These are phyloP conservation scores for Acrobasis repandana DNA, from an alignment of 2,888 invertebrate species.

Conservation along the genomic window DNA sequence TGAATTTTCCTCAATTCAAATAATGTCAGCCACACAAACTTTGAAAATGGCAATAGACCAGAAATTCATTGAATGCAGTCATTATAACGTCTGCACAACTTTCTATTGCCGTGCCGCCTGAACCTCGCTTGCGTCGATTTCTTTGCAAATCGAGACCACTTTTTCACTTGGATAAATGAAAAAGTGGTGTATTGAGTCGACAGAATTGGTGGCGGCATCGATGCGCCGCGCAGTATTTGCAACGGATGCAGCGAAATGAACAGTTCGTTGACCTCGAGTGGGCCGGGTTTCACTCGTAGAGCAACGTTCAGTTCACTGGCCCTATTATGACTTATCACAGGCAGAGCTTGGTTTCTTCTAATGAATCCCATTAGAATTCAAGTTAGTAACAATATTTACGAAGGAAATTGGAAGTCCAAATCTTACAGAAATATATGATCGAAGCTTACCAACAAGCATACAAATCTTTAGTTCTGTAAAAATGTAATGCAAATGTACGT, in stretches of 20 bases:
- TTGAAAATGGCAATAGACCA: conserved; percentile 26
- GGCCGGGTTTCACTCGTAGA: conserved; percentile 80
- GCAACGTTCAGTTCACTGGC: conserved; percentile 75
- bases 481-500: no score
- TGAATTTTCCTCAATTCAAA: not conserved
- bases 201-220: conserved; percentile 72
- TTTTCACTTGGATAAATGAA: conserved; percentile 66
- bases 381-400: not conserved
- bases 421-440: no score
- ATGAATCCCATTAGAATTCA: conserved; percentile 11
- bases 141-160: conserved; percentile 59
- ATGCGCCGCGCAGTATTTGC: conserved; percentile 77
- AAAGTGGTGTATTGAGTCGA: conserved; percentile 65
- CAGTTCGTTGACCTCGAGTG: conserved; percentile 77
- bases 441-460: no score
- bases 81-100: conserved; percentile 40
- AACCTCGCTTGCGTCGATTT: conserved; percentile 52
- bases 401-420: not conserved
- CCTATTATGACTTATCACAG: conserved; percentile 66
- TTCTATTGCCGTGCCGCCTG: conserved; percentile 54
- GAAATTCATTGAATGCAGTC: conserved; percentile 9
- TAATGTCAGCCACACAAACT: not conserved
- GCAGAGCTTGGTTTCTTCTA: conserved; percentile 51
- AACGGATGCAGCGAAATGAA: conserved; percentile 82
- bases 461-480: no score